These are phyloP conservation scores for Phoxinus dragarum DNA, from an alignment of 2,797 vertebrate species.

Conservation along the genomic window DNA sequence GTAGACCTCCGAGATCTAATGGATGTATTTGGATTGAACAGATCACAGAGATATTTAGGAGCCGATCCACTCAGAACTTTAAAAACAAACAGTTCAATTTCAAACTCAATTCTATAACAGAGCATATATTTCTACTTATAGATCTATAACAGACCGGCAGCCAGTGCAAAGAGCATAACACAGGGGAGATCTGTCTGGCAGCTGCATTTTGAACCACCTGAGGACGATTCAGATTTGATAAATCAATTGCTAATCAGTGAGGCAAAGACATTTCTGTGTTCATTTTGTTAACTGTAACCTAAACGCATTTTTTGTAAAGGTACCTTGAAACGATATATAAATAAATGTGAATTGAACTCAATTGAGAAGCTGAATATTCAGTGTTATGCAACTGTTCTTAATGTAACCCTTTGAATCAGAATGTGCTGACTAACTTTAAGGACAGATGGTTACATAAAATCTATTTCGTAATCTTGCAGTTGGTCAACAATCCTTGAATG, in stretches of 20 bases:
- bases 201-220: background rate
- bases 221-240: background rate
- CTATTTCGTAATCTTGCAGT: background rate
- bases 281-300: background rate
- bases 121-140: too few species aligned
- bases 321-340: background rate
- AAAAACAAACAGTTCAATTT: too few species aligned
- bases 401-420: constrained; percentile 5
- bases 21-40: too few species aligned
- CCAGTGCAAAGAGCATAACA: too few species aligned
- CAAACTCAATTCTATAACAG: too few species aligned
- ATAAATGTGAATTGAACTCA: background rate
- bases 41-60: too few species aligned
- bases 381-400: background rate
- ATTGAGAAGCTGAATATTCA: background rate
- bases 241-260: background rate
- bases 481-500: background rate
- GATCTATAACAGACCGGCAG: too few species aligned
- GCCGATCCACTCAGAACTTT: too few species aligned
- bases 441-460: background rate
- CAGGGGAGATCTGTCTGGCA: background rate
- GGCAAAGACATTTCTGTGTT: background rate
- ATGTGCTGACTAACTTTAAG: background rate
- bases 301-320: background rate
- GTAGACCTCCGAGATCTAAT: too few species aligned